Conservation (phyloP, 2,113 vertebrate species). For the Coregonus clupeaformis region DNA sequence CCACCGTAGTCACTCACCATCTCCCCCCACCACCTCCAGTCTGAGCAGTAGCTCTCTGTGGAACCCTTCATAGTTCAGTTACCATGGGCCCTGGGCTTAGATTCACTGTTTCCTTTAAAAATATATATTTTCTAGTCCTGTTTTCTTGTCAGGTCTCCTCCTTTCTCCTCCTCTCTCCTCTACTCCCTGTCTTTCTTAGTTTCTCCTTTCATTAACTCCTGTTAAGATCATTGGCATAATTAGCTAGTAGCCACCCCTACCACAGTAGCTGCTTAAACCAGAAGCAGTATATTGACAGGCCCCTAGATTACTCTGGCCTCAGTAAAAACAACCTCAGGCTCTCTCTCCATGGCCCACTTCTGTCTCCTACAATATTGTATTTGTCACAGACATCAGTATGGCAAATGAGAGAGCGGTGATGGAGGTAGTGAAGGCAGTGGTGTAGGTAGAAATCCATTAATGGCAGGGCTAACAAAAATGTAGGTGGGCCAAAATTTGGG, state of each 20-base stretch:
- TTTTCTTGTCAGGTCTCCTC: background rate
- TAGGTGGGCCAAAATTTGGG: too few species aligned
- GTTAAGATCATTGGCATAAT: background rate
- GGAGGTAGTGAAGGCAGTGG: too few species aligned
- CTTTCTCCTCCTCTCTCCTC: background rate
- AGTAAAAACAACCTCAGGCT: too few species aligned
- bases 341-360: too few species aligned
- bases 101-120: slow-evolving; percentile 12
- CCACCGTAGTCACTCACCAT: slow-evolving; percentile 12
- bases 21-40: background rate
- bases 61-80: slow-evolving; percentile 40
- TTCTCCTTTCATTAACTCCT: background rate
- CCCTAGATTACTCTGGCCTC: too few species aligned
- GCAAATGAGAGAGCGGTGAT: too few species aligned
- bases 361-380: too few species aligned
- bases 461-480: too few species aligned
- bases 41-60: slow-evolving; percentile 35
- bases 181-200: background rate
- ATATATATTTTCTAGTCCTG: slow-evolving; percentile 6
- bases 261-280: slow-evolving; percentile 1
- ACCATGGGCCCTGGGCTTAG: slow-evolving; percentile 34
- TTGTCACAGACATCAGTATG: too few species aligned
- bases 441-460: too few species aligned
- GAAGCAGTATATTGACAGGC: background rate
- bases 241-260: slow-evolving; percentile 15